Evolutionary conservation across 2,888 invertebrate genomes (phyloP), one percentile per base, ranked within the genome.

Genomic region (Drosophila tripunctata): DNA sequence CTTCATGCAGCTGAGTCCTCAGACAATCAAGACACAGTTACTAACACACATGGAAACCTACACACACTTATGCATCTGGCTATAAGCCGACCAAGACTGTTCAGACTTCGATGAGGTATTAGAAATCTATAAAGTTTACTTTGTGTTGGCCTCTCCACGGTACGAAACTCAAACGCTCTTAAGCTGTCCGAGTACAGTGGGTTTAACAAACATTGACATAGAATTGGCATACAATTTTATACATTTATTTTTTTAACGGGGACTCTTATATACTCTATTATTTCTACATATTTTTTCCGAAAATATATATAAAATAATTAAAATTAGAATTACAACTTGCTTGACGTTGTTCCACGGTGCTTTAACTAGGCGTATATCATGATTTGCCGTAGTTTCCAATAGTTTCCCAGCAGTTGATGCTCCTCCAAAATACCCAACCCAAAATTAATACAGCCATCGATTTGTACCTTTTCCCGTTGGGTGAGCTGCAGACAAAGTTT

Each of bases 111-210:
- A 50, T 62, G 38, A 55, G 65, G 69, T 60, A 77, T 84, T 68
- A 67, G 77, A 70, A 75, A 83, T 83, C 79, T 65, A 68, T 80
- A 76, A 81, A 84, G 75, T 87, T 84, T 67, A 78, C 67, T 80
- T 74, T 67, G 66, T 47, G 48, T 60, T 72, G 40, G 6, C 38
- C 36, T 45, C 24, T 38, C 40, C 24, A 31, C 12, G 45, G 52
- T 24, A 27, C 35, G 38, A 24, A 47, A 21, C 31, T 41, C 38
- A 58, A 58, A 15, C 40, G 38, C 31, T 27, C 61, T 38, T 3
- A 14, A 31, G 33, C 17, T 27, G 2, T 22, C 15, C 6, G 6
- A 30, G 40, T 7, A 57, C 41, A 51, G 31, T 57, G 57, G 24
- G 12, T 1, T n/a, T n/a, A n/a, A n/a, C n/a, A n/a, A n/a, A n/a